Percentiles rank a stretch among this genome's conserved stretches.
These are phyloP conservation scores for Aleiodes testaceus DNA, from an alignment of 2,888 invertebrate genomes.

Conservation along the genomic window DNA sequence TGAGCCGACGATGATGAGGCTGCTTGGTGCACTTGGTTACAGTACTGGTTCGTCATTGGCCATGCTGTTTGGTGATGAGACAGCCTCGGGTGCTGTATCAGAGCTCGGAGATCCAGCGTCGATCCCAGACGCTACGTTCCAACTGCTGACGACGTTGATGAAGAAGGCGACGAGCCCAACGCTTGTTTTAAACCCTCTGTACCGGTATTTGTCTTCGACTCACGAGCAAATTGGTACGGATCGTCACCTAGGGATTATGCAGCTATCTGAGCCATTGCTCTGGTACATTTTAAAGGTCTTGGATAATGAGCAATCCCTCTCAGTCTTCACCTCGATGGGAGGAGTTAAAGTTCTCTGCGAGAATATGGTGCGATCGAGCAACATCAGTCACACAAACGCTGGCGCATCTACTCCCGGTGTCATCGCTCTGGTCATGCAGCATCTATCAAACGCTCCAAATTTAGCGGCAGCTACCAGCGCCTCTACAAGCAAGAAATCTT, in stretches of 20 bases:
- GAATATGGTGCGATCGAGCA: conserved; percentile 79
- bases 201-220: conserved; percentile 74
- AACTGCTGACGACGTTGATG: conserved; percentile 85
- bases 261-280: conserved; percentile 89
- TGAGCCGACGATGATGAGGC: conserved; percentile 86
- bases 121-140: conserved; percentile 91
- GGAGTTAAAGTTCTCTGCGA: conserved; percentile 84
- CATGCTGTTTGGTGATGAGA: conserved; percentile 77
- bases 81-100: conserved; percentile 65
- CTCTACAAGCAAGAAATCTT: conserved; percentile 69
- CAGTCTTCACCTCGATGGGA: conserved; percentile 84
- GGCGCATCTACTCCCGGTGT: conserved; percentile 75
- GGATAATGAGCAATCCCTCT: conserved; percentile 83
- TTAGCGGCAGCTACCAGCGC: conserved; percentile 67
- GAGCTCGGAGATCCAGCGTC: conserved; percentile 80
- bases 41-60: conserved; percentile 83
- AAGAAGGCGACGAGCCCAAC: conserved; percentile 84
- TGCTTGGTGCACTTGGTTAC: conserved; percentile 86
- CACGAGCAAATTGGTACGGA: conserved; percentile 61
- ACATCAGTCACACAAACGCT: conserved; percentile 72
- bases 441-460: conserved; percentile 75
- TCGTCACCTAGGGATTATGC: conserved; percentile 72
- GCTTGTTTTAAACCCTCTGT: conserved; percentile 84
- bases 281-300: conserved; percentile 88
- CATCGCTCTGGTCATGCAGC: conserved; percentile 78